Conservation (phyloP, 2,113 vertebrate genomes). For the Aramus guarauna region DNA sequence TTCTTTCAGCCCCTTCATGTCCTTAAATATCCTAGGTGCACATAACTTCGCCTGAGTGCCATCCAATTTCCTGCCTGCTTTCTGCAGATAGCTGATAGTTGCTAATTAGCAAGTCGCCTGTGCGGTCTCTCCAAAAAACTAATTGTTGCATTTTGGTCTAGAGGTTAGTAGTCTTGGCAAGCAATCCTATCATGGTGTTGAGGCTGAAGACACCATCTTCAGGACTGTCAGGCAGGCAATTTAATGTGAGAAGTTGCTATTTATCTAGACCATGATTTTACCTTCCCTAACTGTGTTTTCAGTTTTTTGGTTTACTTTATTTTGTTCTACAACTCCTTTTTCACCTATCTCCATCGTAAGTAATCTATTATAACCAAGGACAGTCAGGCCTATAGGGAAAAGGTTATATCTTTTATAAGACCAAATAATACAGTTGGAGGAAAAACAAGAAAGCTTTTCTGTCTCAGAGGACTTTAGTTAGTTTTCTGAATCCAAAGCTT, state of each 20-base stretch:
- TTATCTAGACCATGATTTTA: not conserved
- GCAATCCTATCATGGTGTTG: not conserved
- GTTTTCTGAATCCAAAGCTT: slow-evolving; percentile 31
- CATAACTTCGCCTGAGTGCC: not conserved
- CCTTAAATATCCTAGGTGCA: not conserved
- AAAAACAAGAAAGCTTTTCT: slow-evolving; percentile 20
- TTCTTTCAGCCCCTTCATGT: not conserved
- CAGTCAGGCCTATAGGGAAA: not conserved
- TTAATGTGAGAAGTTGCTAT: not conserved
- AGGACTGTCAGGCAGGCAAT: not conserved
- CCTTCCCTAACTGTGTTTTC: not conserved
- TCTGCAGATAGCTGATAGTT: not conserved
- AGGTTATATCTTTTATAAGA: slow-evolving; percentile 2
- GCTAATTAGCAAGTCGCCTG: not conserved
- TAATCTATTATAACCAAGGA: not conserved
- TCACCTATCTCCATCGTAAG: not conserved
- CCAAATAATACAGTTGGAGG: slow-evolving; percentile 28
- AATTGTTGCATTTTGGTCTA: not conserved
- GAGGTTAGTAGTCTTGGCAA: not conserved
- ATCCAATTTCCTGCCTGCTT: not conserved
- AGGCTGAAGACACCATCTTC: not conserved
- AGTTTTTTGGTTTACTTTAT: not conserved
- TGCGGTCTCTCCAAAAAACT: not conserved
- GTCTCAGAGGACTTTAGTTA: slow-evolving; percentile 32
- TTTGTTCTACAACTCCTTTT: slow-evolving; percentile 6